Evolutionary conservation across 2,888 invertebrate species (phyloP).

Genomic region (Pammene fasciana): DNA sequence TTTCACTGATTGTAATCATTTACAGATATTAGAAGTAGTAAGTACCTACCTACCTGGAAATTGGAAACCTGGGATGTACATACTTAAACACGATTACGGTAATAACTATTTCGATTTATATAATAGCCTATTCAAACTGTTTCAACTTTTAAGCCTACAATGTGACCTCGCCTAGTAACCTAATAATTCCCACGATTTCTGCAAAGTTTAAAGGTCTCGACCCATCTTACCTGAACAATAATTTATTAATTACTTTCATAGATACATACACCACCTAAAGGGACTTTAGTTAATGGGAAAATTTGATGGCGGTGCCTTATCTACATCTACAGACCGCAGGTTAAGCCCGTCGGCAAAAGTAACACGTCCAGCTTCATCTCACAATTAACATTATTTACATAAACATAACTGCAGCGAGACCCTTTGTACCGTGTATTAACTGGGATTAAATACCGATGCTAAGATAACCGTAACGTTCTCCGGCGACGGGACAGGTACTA

Average conservation of each 20-base stretch:
- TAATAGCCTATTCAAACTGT: neutral
- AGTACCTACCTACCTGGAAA: neutral
- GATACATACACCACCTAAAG: neutral
- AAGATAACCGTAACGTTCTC: constrained; percentile 16
- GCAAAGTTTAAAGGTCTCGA: constrained; percentile 2
- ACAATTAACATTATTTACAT: neutral
- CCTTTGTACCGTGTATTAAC: constrained; percentile 19
- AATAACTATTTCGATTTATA: constrained; percentile 1
- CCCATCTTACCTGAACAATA: neutral
- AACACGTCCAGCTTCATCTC: constrained; percentile 9
- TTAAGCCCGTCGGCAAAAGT: neutral
- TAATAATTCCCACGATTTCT: neutral
- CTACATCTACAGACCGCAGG: neutral
- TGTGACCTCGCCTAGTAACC: neutral
- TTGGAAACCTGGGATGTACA: neutral
- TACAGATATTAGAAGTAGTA: constrained; percentile 17
- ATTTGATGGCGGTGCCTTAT: constrained; percentile 1
- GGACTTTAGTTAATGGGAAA: neutral
- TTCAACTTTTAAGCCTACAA: neutral
- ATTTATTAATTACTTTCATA: constrained; percentile 2
- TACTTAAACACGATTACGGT: neutral
- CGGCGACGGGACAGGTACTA: no score
- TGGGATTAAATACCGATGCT: constrained; percentile 29
- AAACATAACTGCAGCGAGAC: constrained; percentile 1
- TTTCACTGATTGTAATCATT: neutral